These are phyloP conservation scores for Hydraecia micacea DNA, from an alignment of 2,888 invertebrate genomes.

Conservation along the genomic window DNA sequence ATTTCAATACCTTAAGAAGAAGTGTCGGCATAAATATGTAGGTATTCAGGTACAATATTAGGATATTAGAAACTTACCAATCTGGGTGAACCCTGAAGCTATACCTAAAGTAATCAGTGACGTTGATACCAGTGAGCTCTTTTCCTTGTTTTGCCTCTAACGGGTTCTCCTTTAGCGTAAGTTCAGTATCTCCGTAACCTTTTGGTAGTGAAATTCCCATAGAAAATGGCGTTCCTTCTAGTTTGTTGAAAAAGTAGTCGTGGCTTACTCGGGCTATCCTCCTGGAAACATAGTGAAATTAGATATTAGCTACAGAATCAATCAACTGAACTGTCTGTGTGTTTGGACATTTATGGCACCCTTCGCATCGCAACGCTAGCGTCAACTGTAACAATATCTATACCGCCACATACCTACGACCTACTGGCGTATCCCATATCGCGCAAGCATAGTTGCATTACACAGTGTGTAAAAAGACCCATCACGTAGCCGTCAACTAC, in stretches of 20 bases:
- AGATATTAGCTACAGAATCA: neutral
- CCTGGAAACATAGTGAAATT: slow-evolving; percentile 71
- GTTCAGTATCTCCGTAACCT: slow-evolving; percentile 94
- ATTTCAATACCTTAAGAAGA: neutral
- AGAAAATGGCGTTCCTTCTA: slow-evolving; percentile 96
- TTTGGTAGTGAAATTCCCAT: slow-evolving; percentile 96
- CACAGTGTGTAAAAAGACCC: neutral
- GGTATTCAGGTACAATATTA: neutral
- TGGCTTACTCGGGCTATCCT: slow-evolving; percentile 94
- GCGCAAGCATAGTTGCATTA: neutral
- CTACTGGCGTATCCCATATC: neutral
- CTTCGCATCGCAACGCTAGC: neutral
- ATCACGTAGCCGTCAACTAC: no score
- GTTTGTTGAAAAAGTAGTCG: slow-evolving; percentile 95
- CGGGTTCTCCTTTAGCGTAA: slow-evolving; percentile 95
- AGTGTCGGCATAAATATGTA: neutral
- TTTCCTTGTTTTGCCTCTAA: slow-evolving; percentile 92
- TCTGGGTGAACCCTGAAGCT: slow-evolving; percentile 96
- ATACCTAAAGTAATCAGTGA: slow-evolving; percentile 93
- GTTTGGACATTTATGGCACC: neutral
- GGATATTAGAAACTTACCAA: slow-evolving; percentile 90
- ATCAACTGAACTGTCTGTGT: neutral
- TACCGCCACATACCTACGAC: neutral
- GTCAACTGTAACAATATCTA: neutral
- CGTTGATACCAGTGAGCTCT: slow-evolving; percentile 92